Evolutionary conservation across 2,113 vertebrate species (phyloP).

Genomic region (Butorides virescens): DNA sequence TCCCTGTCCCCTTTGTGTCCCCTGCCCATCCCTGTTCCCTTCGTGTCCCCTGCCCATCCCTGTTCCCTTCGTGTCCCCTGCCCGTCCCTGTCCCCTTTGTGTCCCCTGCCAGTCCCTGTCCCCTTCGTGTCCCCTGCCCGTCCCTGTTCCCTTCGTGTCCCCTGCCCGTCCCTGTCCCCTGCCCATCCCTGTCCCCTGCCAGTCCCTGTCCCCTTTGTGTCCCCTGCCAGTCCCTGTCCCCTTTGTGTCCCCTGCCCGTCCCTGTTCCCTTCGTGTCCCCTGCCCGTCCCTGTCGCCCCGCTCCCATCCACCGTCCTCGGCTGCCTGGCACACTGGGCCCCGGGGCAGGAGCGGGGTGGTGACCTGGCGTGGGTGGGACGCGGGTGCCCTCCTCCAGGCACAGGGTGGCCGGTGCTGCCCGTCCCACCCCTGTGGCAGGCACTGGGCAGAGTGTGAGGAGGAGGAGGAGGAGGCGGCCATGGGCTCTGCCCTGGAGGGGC

Average conservation of each 20-base stretch:
- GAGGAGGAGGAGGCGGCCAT: background rate
- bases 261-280: too few species aligned
- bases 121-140: too few species aligned
- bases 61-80: too few species aligned
- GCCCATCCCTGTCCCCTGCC: too few species aligned
- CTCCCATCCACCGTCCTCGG: background rate
- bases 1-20: background rate
- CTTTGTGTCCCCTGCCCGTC: too few species aligned
- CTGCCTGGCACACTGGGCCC: background rate
- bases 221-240: too few species aligned
- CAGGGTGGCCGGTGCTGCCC: background rate
- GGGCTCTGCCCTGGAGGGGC: background rate
- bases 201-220: background rate
- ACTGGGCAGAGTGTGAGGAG: accelerated
- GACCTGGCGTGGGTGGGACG: background rate
- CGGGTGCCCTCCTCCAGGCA: accelerated
- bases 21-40: background rate
- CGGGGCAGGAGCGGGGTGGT: background rate
- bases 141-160: too few species aligned
- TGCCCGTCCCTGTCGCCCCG: accelerated
- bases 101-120: too few species aligned
- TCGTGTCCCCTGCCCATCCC: too few species aligned
- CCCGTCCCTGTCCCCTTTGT: background rate
- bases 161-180: too few species aligned
- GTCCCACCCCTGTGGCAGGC: background rate